These are phyloP conservation scores for Dryococelus australis DNA, from an alignment of 2,888 invertebrate species.

Conservation along the genomic window DNA sequence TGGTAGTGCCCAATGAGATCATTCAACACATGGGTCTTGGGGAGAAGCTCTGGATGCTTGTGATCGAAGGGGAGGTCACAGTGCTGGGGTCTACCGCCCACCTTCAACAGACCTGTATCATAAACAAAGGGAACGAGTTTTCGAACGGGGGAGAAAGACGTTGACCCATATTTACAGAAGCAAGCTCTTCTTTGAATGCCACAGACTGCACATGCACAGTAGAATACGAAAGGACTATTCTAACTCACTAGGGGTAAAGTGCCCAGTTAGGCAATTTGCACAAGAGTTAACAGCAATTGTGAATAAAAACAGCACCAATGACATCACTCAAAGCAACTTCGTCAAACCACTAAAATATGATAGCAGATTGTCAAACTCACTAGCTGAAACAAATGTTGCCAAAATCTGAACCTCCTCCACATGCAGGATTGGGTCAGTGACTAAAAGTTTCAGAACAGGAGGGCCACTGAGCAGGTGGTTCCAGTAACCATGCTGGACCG, in stretches of 20 bases:
- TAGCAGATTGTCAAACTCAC: neutral
- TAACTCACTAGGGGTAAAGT: too few relatives aligned
- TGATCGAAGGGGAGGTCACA: neutral
- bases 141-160: neutral
- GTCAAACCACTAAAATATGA: neutral
- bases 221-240: neutral
- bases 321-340: neutral
- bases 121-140: neutral
- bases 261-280: too few relatives aligned
- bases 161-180: neutral
- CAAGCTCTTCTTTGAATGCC: neutral
- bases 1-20: neutral
- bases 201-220: neutral
- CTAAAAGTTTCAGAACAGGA: neutral
- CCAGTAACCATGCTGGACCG: neutral
- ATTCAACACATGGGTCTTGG: neutral
- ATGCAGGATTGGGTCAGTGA: neutral
- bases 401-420: neutral
- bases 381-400: neutral
- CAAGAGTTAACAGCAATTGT: neutral
- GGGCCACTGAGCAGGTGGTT: neutral
- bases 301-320: neutral
- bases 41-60: neutral
- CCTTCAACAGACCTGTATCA: neutral
- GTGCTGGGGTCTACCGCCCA: neutral